Percentiles rank a stretch among this genome's conserved stretches.
phyloP scores from a whole-genome alignment of 2,888 invertebrate species.

The Drosophila colorata region DNA sequence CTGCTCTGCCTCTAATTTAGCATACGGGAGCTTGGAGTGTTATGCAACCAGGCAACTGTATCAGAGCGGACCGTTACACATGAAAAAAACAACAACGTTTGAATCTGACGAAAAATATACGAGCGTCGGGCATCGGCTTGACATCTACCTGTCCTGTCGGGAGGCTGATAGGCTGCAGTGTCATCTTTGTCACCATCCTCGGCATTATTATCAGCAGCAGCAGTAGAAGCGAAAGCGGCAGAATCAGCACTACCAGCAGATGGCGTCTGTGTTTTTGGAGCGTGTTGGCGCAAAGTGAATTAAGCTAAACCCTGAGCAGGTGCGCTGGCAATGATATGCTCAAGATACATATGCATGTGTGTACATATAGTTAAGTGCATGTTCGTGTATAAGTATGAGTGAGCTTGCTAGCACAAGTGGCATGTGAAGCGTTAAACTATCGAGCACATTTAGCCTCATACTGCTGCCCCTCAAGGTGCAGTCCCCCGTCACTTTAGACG shows the following conservation, averaged over 20 bases:
- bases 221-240: slow-evolving; percentile 1
- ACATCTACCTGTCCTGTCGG: slow-evolving; percentile 15
- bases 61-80: slow-evolving; percentile 32
- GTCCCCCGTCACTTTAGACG: background rate
- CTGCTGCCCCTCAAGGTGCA: slow-evolving; percentile 19
- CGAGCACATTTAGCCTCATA: slow-evolving; percentile 55
- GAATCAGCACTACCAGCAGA: slow-evolving; percentile 2
- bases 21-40: slow-evolving; percentile 36
- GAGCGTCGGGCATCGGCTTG: slow-evolving; percentile 21
- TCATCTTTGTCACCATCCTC: slow-evolving; percentile 46
- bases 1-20: slow-evolving; percentile 38
- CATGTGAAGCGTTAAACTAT: slow-evolving; percentile 72
- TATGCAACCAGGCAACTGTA: slow-evolving; percentile 42
- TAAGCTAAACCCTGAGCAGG: slow-evolving; percentile 44
- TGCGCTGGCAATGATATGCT: slow-evolving; percentile 47
- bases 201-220: slow-evolving; percentile 27
- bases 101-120: slow-evolving; percentile 49
- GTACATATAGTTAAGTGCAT: background rate
- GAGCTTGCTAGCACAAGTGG: slow-evolving; percentile 34
- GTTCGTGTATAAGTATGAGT: background rate
- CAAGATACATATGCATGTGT: slow-evolving; percentile 23
- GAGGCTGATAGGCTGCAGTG: slow-evolving; percentile 30
- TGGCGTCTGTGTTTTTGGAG: slow-evolving; percentile 5
- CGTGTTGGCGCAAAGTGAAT: slow-evolving; percentile 49
- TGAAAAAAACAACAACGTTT: slow-evolving; percentile 55